Evolutionary conservation across 2,797 vertebrate species (phyloP), one percentile per base, ranked within the genome.

Genomic region (Podargus strigoides): DNA sequence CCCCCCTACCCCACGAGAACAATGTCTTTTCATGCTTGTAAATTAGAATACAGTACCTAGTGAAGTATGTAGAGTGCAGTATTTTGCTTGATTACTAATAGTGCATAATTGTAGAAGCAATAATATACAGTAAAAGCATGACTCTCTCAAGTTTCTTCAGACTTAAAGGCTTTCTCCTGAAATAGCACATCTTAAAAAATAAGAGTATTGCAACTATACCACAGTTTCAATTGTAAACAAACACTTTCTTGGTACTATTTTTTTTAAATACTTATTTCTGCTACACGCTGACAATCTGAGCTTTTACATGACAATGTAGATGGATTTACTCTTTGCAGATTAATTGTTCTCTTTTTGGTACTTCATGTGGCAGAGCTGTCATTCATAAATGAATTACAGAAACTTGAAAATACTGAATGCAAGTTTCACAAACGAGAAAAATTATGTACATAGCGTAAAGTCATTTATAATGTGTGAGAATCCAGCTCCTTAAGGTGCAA

Each of bases 401-500:
- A 88, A 75, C 20, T 28, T 75, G 30, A 39, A 81, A 87, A 78
- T n/a, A 81, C 28, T 75, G 70, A 77, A 81, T 30, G 1, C 6
- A 67, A 55, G 18, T 62, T 64, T 52, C 50, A 72, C 64, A 58
- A 92, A 82, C 58, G 27, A 81, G 49, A 78, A 89, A 60, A 89
- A 89, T n/a, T 24, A 64, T 9, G 22, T 53, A 21, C 10, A 34
- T 15, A 47, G 28, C 21, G 74, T 34, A 63, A 88, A 53, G 4
- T 75, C 32, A 77, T 76, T 75, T 52, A 63, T 42, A 90, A 69
- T 17, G 30, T 0, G 3, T 44, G 73, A 88, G 17, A 76, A 63
- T 47, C 32, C 32, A 86, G 23, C 37, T 87, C 56, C 55, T 87
- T 53, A 60, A 89, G 13, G 44, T 59, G 30, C 30, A 67, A 52